These are phyloP conservation scores for Ectropis grisescens DNA, from an alignment of 1,140 invertebrate genomes.

Conservation along the genomic window DNA sequence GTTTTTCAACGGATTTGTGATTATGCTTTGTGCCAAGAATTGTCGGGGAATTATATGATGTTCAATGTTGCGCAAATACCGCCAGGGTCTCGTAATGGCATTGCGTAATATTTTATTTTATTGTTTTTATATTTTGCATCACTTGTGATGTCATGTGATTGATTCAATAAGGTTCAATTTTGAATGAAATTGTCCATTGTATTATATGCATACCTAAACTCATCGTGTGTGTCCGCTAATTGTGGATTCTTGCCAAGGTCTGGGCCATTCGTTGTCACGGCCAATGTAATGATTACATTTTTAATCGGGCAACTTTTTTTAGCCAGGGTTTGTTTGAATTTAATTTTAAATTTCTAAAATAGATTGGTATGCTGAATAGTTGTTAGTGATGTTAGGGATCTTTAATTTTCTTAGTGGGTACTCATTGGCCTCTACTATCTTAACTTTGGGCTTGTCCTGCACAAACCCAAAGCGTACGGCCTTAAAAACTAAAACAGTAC, in stretches of 20 bases:
- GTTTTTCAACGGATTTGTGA: constrained; percentile 31
- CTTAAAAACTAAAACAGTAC: too few species aligned
- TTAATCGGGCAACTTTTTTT: too few species aligned
- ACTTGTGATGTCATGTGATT: constrained; percentile 51
- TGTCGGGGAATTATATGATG: constrained; percentile 22
- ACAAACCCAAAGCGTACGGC: too few species aligned
- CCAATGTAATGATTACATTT: constrained; percentile 1
- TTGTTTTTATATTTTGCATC: constrained; percentile 23
- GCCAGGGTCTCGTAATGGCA: constrained; percentile 8
- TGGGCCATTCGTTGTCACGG: constrained; percentile 45
- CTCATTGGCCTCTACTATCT: too few species aligned
- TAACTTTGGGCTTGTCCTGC: too few species aligned
- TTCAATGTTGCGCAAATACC: constrained; percentile 25
- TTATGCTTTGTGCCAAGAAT: constrained; percentile 19
- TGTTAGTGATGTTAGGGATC: too few species aligned
- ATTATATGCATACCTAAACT: constrained; percentile 23
- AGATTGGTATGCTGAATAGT: too few species aligned
- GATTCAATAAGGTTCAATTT: too few species aligned
- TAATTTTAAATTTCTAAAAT: too few species aligned
- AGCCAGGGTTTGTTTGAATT: too few species aligned
- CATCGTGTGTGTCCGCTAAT: constrained; percentile 30
- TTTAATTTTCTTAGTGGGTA: too few species aligned
- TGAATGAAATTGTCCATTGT: too few species aligned
- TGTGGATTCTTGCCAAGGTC: constrained; percentile 62
- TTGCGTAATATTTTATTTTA: constrained; percentile 33